These are phyloP conservation scores for Halisarca cf. caerulea DNA, from an alignment of 37 sponge, comb jelly and placozoan genomes.

Conservation along the genomic window DNA sequence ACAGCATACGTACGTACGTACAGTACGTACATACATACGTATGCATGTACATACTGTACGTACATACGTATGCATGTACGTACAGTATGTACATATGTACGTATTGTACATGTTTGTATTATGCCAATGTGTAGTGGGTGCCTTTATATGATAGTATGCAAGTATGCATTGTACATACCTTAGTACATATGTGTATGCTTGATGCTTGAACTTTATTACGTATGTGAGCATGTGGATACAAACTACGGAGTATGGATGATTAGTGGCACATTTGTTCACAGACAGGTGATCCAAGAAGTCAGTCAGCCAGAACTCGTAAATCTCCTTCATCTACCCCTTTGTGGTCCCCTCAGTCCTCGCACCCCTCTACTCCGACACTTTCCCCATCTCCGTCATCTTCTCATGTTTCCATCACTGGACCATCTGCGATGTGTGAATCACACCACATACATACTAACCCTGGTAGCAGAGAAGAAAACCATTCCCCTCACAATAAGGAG, in stretches of 20 bases:
- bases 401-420: neutral
- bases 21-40: too few species aligned
- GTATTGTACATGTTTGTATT: too few species aligned
- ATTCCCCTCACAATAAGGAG: too few species aligned
- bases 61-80: too few species aligned
- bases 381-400: neutral
- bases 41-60: too few species aligned
- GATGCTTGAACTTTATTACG: neutral
- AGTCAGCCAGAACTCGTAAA: neutral
- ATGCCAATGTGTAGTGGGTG: neutral
- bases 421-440: neutral
- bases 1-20: too few species aligned
- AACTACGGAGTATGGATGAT: too few species aligned
- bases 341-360: slow-evolving; percentile 2
- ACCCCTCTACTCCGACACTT: neutral
- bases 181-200: neutral
- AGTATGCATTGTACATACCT: neutral
- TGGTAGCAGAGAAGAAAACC: too few species aligned
- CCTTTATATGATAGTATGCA: neutral
- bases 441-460: too few species aligned
- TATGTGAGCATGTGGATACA: neutral
- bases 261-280: too few species aligned
- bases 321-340: neutral
- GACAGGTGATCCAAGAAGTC: neutral
- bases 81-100: too few species aligned